Evolutionary conservation across 1,140 invertebrate genomes (phyloP).

Genomic region (Chelonus insularis): DNA sequence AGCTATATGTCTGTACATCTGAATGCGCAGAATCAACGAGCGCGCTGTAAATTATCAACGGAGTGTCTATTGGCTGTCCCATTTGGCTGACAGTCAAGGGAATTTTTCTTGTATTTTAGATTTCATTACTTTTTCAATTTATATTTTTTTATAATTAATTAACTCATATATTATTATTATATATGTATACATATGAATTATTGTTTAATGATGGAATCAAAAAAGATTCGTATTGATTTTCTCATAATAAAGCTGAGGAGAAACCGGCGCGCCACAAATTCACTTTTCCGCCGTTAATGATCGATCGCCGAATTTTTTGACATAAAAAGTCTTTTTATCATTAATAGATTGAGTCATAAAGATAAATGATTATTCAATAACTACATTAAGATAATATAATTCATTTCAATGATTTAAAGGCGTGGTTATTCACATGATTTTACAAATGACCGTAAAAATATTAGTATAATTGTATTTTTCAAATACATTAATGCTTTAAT

Average conservation of each 20-base stretch:
- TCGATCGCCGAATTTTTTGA: constrained; percentile 24
- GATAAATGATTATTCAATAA: too few relatives aligned
- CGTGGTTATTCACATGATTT: too few relatives aligned
- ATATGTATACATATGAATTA: too few relatives aligned
- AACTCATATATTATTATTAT: too few relatives aligned
- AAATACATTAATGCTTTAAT: neutral
- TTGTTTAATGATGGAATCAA: too few relatives aligned
- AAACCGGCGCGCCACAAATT: constrained; percentile 26
- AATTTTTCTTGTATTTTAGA: constrained; percentile 8
- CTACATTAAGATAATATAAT: too few relatives aligned
- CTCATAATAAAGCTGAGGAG: constrained; percentile 15
- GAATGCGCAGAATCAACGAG: constrained; percentile 15
- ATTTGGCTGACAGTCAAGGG: constrained; percentile 40
- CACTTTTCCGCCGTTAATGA: constrained; percentile 22
- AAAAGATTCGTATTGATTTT: constrained; percentile 51
- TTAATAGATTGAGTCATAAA: too few relatives aligned
- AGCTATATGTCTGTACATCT: neutral
- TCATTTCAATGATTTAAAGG: too few relatives aligned
- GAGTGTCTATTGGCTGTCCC: constrained; percentile 29
- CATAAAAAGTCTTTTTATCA: too few relatives aligned
- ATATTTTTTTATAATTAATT: constrained; percentile 31
- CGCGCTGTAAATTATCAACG: constrained; percentile 4
- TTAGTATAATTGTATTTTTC: neutral
- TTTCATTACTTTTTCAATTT: constrained; percentile 18
- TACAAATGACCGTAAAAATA: too few relatives aligned